Evolutionary conservation across 2,797 vertebrate genomes (phyloP), one percentile per base, ranked within the genome.

Genomic region (Lacerta viridis): DNA sequence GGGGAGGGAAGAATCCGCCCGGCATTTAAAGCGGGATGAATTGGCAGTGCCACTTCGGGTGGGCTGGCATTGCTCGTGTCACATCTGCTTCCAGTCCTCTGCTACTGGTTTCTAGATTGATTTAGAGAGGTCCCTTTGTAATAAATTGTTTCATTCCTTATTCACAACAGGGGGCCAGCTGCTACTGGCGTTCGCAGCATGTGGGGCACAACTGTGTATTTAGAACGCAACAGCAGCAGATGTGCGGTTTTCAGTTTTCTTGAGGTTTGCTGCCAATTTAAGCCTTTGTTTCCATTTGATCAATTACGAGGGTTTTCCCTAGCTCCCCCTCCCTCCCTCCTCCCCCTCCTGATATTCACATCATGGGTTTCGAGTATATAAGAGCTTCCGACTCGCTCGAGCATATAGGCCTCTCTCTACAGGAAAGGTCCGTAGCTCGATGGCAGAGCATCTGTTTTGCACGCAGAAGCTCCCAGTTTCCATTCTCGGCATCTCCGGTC

Each of bases 81-180:
- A 36, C 81, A 83, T 92, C 87, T 93, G 86, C 89, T 94, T 90
- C 59, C 43, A 89, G 88, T 41, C 50, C 87, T 59, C 23, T 13
- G 13, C 46, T 84, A 69, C 83, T 1, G 27, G 90, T 88, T 94
- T 90, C 83, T 88, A 94, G 86, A 95, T 90, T 95, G 92, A 94
- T 95, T 95, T 92, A 93, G 90, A 95, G 93, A 95, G 59, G 69
- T 89, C 84, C 69, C 59, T 92, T 95, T 91, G 86, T 91, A 95
- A 95, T 90, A 91, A 96, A 92, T 93, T 88, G 71, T 92, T 96
- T 90, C 66, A 93, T 91, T 94, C 90, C 5, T 15, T 74, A 1
- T 91, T 94, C 78, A 4, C 0, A 1, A 83, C 5, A n/a, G 76
- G 85, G 36, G 80, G 69, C n/a, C 74, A 93, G 90, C 92, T 94